Conservation (phyloP, 2,113 vertebrate species). For the Lasiurus borealis region DNA sequence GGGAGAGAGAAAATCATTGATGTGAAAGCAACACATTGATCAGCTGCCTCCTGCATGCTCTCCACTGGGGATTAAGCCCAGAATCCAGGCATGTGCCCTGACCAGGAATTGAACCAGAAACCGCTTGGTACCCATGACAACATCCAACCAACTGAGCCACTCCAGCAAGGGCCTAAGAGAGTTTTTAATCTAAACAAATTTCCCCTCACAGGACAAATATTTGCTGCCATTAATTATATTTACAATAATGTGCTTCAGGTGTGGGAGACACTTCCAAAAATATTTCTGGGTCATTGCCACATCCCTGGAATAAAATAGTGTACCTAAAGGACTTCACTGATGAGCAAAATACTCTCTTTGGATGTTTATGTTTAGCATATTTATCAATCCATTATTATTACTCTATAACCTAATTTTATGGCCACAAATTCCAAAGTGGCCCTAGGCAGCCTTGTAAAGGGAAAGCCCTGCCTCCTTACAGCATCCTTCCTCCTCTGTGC, state of each 20-base stretch:
- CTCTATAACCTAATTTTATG: neutral
- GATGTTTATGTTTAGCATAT: neutral
- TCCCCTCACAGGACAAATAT: constrained; percentile 66
- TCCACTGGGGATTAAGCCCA: neutral
- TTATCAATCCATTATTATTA: neutral
- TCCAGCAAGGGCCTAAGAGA: neutral
- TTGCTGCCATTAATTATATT: constrained; percentile 70
- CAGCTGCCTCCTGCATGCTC: neutral
- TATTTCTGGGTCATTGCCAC: constrained; percentile 39
- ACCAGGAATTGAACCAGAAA: neutral
- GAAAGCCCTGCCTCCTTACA: neutral
- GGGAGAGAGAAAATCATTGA: neutral
- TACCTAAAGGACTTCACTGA: neutral
- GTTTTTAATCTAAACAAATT: constrained; percentile 51
- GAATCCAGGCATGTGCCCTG: neutral
- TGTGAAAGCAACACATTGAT: neutral
- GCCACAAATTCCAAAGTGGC: neutral
- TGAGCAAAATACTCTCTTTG: neutral
- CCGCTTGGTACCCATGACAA: neutral
- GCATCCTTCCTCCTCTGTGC: neutral
- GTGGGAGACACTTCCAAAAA: constrained; percentile 48
- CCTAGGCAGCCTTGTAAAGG: neutral
- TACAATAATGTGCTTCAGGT: constrained; percentile 41
- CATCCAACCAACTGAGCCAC: neutral
- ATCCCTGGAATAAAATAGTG: constrained; percentile 27